These are phyloP conservation scores for Sitta europaea DNA, from an alignment of 2,113 vertebrate genomes.

Conservation along the genomic window DNA sequence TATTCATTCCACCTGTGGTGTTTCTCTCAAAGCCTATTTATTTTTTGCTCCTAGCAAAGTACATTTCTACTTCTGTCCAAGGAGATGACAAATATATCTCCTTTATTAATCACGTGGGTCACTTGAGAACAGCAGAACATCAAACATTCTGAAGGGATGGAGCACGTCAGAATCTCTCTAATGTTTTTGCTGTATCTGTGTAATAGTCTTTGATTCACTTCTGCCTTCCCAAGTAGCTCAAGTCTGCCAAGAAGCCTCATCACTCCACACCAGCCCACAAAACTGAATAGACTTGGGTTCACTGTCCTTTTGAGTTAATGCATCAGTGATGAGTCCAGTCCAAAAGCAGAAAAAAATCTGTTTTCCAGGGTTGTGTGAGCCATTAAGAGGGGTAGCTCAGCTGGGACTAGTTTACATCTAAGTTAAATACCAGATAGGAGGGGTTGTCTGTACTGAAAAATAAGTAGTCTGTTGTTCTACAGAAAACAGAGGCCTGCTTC, in stretches of 20 bases:
- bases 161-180: slow-evolving; percentile 3
- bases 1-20: not conserved
- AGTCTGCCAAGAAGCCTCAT: slow-evolving; percentile 51
- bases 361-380: slow-evolving; percentile 58
- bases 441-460: slow-evolving; percentile 58
- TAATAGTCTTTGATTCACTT: slow-evolving; percentile 25
- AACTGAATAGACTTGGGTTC: not conserved
- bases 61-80: slow-evolving; percentile 8
- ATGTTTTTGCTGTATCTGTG: slow-evolving; percentile 6
- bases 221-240: slow-evolving; percentile 52
- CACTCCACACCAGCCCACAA: slow-evolving; percentile 31
- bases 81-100: slow-evolving; percentile 48
- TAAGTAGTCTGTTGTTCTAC: slow-evolving; percentile 60
- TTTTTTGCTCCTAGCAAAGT: not conserved
- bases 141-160: slow-evolving; percentile 1
- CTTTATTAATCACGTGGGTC: slow-evolving; percentile 41
- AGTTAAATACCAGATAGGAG: slow-evolving; percentile 66
- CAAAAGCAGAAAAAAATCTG: not conserved
- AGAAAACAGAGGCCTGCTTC: slow-evolving; percentile 71
- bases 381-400: slow-evolving; percentile 60
- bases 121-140: slow-evolving; percentile 20
- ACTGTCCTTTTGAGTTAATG: slow-evolving; percentile 51
- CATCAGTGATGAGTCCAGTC: slow-evolving; percentile 26
- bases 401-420: slow-evolving; percentile 53
- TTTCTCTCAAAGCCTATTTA: not conserved